phyloP scores from a whole-genome alignment of 2,888 invertebrate species.

The Oxyscelio sp. region DNA sequence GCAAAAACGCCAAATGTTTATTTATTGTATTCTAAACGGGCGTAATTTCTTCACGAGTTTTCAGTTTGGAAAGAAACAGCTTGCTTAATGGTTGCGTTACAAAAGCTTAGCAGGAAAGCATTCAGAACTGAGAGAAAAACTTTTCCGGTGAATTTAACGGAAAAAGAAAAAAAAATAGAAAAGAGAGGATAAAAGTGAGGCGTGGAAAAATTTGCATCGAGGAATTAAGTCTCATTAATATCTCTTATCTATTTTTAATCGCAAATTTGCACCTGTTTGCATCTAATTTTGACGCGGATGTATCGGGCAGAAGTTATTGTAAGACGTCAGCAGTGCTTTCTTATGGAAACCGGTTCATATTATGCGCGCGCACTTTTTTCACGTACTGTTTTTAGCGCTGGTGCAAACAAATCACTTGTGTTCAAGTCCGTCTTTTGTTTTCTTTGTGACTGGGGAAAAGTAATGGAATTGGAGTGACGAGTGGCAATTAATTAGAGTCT shows the following conservation, averaged over 20 bases:
- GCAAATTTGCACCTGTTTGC: not conserved
- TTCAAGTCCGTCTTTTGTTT: conserved; percentile 10
- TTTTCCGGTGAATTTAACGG: too few species aligned
- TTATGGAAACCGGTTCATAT: conserved; percentile 2
- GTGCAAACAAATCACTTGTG: conserved; percentile 9
- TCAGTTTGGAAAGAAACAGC: too few species aligned
- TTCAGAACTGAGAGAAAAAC: too few species aligned
- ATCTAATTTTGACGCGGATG: not conserved
- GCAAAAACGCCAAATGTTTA: too few species aligned
- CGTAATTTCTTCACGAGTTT: too few species aligned
- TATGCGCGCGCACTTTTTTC: not conserved
- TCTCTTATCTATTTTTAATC: not conserved
- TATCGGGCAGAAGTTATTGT: conserved; percentile 3
- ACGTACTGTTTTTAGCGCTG: not conserved
- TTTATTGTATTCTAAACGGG: too few species aligned
- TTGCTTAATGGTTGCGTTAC: too few species aligned
- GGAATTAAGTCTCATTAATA: not conserved
- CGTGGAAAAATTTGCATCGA: not conserved
- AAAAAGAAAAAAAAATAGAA: too few species aligned
- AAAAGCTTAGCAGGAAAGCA: too few species aligned
- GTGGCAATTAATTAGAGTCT: not conserved
- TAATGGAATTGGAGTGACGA: not conserved
- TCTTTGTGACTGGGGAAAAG: not conserved
- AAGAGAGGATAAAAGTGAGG: too few species aligned
- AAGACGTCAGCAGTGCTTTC: conserved; percentile 16